A percentile compares a stretch with the other conserved stretches of the same genome.
Evolutionary conservation across 2,797 vertebrate species (phyloP).

Genomic region (Pagetopsis macropterus): DNA sequence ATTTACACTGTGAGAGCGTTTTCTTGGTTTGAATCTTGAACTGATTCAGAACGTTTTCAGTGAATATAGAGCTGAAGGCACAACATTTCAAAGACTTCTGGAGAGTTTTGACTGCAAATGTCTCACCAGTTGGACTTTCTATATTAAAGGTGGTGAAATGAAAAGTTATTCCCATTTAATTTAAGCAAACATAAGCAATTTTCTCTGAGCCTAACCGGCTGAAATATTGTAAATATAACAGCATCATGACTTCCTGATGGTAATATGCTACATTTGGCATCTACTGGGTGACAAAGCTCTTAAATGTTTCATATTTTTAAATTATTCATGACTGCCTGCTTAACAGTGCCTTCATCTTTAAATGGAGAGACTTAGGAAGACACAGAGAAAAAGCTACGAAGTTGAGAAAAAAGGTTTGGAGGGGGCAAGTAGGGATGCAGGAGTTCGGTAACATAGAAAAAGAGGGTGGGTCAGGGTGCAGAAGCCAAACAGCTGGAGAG

Average conservation of each 20-base stretch:
- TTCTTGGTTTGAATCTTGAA: slow-evolving; percentile 16
- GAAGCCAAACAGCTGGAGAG: slow-evolving; percentile 43
- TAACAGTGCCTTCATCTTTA: slow-evolving; percentile 16
- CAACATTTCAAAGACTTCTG: background rate
- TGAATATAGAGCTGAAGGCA: slow-evolving; percentile 17
- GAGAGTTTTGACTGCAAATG: background rate
- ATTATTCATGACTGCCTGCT: slow-evolving; percentile 14
- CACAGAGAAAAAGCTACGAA: slow-evolving; percentile 6
- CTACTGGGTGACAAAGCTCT: slow-evolving; percentile 11
- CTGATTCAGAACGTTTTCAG: background rate
- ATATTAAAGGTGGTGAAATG: too few relatives aligned
- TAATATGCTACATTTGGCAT: slow-evolving; percentile 31
- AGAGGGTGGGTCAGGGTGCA: slow-evolving; percentile 20
- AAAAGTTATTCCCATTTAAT: too few relatives aligned
- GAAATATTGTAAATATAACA: background rate
- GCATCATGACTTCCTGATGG: slow-evolving; percentile 15
- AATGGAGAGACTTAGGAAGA: background rate
- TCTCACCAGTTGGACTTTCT: slow-evolving; percentile 1
- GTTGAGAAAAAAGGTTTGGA: slow-evolving; percentile 6
- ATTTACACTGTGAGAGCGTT: slow-evolving; percentile 1
- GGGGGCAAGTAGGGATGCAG: slow-evolving; percentile 49
- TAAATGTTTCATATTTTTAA: slow-evolving; percentile 11
- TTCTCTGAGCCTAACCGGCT: too few relatives aligned
- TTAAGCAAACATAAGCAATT: too few relatives aligned
- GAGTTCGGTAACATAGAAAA: slow-evolving; percentile 42